Evolutionary conservation across 1,140 invertebrate species (phyloP).

Genomic region (Babylonia areolata): DNA sequence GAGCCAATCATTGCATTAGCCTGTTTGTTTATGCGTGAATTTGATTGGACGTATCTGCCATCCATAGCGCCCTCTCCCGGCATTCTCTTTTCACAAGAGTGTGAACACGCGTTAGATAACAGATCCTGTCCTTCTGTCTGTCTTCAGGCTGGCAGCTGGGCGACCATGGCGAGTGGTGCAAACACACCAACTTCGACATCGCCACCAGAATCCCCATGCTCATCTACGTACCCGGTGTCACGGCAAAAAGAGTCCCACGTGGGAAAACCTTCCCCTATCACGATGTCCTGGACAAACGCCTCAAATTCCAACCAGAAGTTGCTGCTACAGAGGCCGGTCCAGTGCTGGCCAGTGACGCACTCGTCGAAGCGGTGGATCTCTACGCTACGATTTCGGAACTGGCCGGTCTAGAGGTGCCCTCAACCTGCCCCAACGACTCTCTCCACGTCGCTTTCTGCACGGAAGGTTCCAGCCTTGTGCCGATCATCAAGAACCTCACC

Average conservation of each 20-base stretch:
- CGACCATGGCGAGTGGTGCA: constrained; percentile 89
- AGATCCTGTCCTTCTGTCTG: neutral
- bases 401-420: constrained; percentile 77
- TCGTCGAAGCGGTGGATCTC: constrained; percentile 87
- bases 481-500: constrained; percentile 38
- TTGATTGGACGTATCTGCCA: too few relatives aligned
- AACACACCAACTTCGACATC: constrained; percentile 91
- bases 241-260: neutral
- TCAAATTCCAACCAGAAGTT: neutral
- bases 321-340: neutral
- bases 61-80: too few relatives aligned
- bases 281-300: neutral
- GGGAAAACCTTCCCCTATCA: constrained; percentile 10
- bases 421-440: constrained; percentile 78
- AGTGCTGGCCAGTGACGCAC: constrained; percentile 39
- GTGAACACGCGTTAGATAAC: too few relatives aligned
- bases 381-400: constrained; percentile 89
- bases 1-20: too few relatives aligned
- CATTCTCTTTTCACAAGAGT: too few relatives aligned
- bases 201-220: constrained; percentile 87
- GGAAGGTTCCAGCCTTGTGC: constrained; percentile 84
- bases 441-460: constrained; percentile 77
- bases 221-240: constrained; percentile 80
- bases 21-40: too few relatives aligned
- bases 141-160: constrained; percentile 87